Base-by-base conservation (phyloP, 1,140 invertebrate species). In the Papilio polyxenes region DNA sequence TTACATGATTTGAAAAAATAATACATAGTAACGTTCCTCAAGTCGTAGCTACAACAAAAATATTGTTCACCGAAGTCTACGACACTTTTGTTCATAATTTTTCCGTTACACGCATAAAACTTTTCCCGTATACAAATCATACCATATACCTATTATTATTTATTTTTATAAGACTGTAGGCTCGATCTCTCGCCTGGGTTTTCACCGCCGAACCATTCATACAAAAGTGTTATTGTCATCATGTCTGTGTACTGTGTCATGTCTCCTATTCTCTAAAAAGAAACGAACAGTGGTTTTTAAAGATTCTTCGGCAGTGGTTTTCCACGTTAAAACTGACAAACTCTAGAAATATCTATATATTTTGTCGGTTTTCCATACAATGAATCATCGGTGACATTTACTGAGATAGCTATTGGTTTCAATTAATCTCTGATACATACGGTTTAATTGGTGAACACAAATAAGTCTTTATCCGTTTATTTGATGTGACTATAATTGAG, bases 361-460 rank as follows among this genome's bases (percentile, higher is more conserved):
- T 1, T 51, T 51, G 10, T 51, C 49, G 49, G 48, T 56, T 44
- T 44, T 44, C 7, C 40, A 44, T 44, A 44, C 40, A 44, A 31
- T 31, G 23, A 31, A 53, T 53, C n/a, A 13, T 62, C n/a, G 7
- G 20, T 23, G 62, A 65, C 9, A 15, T 65, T 9, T n/a, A 62
- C 10, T 62, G n/a, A 62, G 59, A 62, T 62, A 23, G 20, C 10
- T 20, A 65, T 65, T 23, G 65, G 31, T 72, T 40, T 72, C 65
- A 72, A 72, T 72, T 15, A 72, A 72, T 11, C 62, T 72, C 65
- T 37, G 31, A 72, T 40, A 72, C 31, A 37, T 72, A 37, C 65
- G 23, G 65, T 17, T 72, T 37, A 37, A 37, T 72, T 37, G 6
- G 31, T 5, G 31, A 15, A 72, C 65, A 72, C 15, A 72, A 72